Evolutionary conservation across 2,797 vertebrate genomes (phyloP).

Genomic region (Pogoniulus pusillus): DNA sequence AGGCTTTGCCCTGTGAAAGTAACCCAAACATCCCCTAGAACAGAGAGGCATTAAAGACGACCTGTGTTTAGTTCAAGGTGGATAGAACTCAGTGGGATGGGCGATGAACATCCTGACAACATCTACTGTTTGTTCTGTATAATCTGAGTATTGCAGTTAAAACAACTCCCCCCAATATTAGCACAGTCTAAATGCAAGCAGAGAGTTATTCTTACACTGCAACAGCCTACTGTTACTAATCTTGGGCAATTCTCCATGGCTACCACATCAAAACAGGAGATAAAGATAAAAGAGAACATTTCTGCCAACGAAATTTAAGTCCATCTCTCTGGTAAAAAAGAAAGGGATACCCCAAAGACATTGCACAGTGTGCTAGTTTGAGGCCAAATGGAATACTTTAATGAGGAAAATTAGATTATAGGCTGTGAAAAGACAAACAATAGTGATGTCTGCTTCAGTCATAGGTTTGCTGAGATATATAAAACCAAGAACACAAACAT

Average conservation of each 20-base stretch:
- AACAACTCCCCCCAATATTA: background rate
- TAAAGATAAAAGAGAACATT: constrained; percentile 53
- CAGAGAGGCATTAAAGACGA: background rate
- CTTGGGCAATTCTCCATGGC: constrained; percentile 57
- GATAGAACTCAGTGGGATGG: background rate
- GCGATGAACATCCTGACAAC: background rate
- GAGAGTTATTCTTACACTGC: constrained; percentile 42
- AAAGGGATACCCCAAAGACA: background rate
- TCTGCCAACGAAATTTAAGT: constrained; percentile 34
- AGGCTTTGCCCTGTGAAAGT: background rate
- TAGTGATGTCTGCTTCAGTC: no score
- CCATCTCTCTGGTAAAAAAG: background rate
- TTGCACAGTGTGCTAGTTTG: no score
- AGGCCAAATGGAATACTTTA: no score
- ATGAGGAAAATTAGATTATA: no score
- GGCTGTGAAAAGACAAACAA: no score
- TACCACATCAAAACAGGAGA: constrained; percentile 60
- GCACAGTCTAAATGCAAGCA: constrained; percentile 3
- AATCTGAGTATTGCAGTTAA: background rate
- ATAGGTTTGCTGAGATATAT: no score
- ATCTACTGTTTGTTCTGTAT: background rate
- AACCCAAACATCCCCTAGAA: background rate
- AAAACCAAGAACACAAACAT: no score
- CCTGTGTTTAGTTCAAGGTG: background rate
- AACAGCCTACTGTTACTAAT: constrained; percentile 56